phyloP scores from a whole-genome alignment of 2,888 invertebrate genomes.

The Sycophila texana region DNA sequence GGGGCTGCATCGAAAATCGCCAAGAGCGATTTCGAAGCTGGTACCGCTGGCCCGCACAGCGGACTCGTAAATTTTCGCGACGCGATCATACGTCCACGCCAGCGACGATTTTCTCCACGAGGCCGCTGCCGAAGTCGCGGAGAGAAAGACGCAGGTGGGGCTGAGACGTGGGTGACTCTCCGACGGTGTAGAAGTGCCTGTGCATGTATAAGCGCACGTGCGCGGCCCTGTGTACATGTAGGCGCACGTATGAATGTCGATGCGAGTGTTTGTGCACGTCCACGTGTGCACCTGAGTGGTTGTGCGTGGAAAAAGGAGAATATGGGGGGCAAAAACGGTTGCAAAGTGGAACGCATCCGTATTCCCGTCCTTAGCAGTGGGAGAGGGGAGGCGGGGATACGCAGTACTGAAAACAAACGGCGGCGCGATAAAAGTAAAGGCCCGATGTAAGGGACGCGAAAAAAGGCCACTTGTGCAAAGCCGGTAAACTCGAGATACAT shows the following conservation, averaged over 20 bases:
- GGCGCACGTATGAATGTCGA: background rate
- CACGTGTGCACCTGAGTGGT: background rate
- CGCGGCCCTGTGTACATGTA: background rate
- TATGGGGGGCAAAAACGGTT: slow-evolving; percentile 25
- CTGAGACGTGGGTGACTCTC: too few species aligned
- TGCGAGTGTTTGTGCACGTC: background rate
- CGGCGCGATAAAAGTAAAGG: slow-evolving; percentile 47
- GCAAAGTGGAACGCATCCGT: slow-evolving; percentile 31
- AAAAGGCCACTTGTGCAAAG: slow-evolving; percentile 27
- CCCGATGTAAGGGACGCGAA: slow-evolving; percentile 22
- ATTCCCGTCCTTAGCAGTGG: slow-evolving; percentile 1
- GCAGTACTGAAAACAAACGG: slow-evolving; percentile 51
- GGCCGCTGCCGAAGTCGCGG: background rate
- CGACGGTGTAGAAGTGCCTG: too few species aligned
- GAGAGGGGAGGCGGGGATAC: background rate
- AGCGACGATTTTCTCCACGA: slow-evolving; percentile 53
- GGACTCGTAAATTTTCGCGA: slow-evolving; percentile 61
- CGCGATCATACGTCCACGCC: slow-evolving; percentile 62
- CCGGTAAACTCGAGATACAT: slow-evolving; percentile 46
- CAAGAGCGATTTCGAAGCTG: slow-evolving; percentile 11
- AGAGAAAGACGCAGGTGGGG: background rate
- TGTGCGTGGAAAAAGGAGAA: background rate
- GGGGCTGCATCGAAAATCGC: slow-evolving; percentile 38
- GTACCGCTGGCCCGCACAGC: slow-evolving; percentile 15
- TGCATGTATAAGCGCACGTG: background rate